phyloP scores from a whole-genome alignment of 2,888 invertebrate species.

The Tetragonula carbonaria region DNA sequence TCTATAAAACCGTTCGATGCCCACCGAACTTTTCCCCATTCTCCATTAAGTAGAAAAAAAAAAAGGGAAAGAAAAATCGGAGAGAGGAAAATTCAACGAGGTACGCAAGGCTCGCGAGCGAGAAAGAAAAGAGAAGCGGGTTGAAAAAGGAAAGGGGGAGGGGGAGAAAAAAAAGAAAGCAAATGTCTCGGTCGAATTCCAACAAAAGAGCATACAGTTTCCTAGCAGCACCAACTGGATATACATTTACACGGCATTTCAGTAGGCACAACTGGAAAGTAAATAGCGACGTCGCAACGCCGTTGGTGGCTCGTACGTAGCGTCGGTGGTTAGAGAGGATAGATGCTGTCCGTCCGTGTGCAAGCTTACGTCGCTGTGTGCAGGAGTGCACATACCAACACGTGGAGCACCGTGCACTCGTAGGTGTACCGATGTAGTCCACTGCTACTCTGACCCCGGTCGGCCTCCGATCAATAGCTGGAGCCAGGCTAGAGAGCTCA shows the following conservation, averaged over 20 bases:
- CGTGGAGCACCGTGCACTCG: constrained; percentile 65
- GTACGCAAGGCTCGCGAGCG: background rate
- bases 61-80: background rate
- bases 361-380: constrained; percentile 59
- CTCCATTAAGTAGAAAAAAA: background rate
- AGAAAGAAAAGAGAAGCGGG: background rate
- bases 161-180: background rate
- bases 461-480: constrained; percentile 83
- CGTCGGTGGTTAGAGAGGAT: constrained; percentile 64
- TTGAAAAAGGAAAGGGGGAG: background rate
- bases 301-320: constrained; percentile 55
- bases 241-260: constrained; percentile 59
- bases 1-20: background rate
- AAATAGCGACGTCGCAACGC: constrained; percentile 65
- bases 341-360: constrained; percentile 66
- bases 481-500: constrained; percentile 78
- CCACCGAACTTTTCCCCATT: background rate
- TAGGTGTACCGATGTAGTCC: constrained; percentile 80
- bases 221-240: constrained; percentile 56
- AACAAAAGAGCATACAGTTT: constrained; percentile 33
- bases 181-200: constrained; percentile 35
- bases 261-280: constrained; percentile 63
- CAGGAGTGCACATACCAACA: constrained; percentile 70
- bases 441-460: constrained; percentile 83
- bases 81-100: background rate